Evolutionary conservation across 2,888 invertebrate genomes (phyloP), one percentile per base, ranked within the genome.

Genomic region (Andrena marginata): DNA sequence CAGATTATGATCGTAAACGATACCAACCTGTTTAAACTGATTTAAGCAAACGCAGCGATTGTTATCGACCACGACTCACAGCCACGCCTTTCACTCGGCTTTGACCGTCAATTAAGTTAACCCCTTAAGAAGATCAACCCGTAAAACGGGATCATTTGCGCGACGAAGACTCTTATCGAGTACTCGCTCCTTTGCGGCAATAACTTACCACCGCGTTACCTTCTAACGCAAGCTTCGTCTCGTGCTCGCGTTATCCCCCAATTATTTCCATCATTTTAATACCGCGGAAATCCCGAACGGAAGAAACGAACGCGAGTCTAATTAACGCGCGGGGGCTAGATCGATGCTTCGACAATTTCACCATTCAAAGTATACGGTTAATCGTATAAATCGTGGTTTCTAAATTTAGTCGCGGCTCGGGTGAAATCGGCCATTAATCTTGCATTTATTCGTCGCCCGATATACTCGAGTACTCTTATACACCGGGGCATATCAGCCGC

Each of bases 371-470:
- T 31, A 7, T 31, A n/a, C 13, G 20, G 16, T 63, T 67, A 68
- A 67, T 75, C 80, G 23, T 35, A 70, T 74, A 81, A 70, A 80
- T 81, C 81, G 31, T 4, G 35, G 60, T 71, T 63, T 83, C 82
- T 83, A 82, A 82, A 77, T 83, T 83, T 77, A 83, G 69, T 48
- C 71, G 75, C 42, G 23, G n/a, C 51, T 31, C 67, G 63, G 26
- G 73, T 77, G 77, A 77, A 83, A 82, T 82, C 77, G 77, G 23
- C 78, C 70, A 70, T 83, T 84, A 84, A 84, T 83, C 78, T 83
- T 75, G 63, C 71, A 69, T 79, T 78, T 83, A 78, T 74, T 82
- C 73, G 81, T 70, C 65, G 81, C 54, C 51, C 67, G 63, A 69
- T 76, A 69, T 69, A 68, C 71, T 35, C 54, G 33, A 51, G 65